phyloP scores from a whole-genome alignment of 2,888 invertebrate species.

The Chrysotoxum bicinctum region DNA sequence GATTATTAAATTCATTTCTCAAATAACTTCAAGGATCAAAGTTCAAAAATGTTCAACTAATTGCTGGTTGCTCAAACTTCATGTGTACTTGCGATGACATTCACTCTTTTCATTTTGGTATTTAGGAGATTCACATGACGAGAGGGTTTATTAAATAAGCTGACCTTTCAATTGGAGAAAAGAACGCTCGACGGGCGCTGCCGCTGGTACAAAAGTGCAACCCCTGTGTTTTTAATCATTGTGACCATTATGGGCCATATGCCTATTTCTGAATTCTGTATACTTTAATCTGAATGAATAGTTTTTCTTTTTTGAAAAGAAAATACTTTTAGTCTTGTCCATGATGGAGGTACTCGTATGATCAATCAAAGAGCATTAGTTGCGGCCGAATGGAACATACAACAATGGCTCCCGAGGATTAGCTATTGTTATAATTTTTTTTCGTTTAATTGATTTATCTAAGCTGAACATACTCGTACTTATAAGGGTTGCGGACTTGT shows the following conservation, averaged over 20 bases:
- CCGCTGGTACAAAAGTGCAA: not conserved
- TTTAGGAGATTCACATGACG: not conserved
- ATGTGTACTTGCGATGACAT: conserved; percentile 1
- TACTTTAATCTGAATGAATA: conserved; percentile 56
- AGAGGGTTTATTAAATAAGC: conserved; percentile 33
- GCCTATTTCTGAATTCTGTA: not conserved
- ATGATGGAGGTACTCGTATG: conserved; percentile 62
- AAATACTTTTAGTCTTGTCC: conserved; percentile 20
- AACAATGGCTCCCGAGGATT: conserved; percentile 8
- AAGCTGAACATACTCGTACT: too few species aligned
- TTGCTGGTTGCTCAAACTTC: conserved; percentile 29
- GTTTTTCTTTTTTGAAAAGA: not conserved
- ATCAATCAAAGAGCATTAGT: conserved; percentile 68
- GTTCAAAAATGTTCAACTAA: conserved; percentile 51
- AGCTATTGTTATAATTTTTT: conserved; percentile 3
- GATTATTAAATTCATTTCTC: conserved; percentile 62
- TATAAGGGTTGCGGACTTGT: conserved; percentile 49
- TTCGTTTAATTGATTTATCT: not conserved
- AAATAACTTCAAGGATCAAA: conserved; percentile 63
- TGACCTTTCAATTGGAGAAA: conserved; percentile 64
- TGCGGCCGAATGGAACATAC: not conserved
- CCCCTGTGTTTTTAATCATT: conserved; percentile 34
- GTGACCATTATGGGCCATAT: conserved; percentile 1
- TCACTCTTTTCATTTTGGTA: not conserved
- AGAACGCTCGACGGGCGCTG: not conserved